These are phyloP conservation scores for Villa cingulata DNA, from an alignment of 2,888 invertebrate species.

Conservation along the genomic window DNA sequence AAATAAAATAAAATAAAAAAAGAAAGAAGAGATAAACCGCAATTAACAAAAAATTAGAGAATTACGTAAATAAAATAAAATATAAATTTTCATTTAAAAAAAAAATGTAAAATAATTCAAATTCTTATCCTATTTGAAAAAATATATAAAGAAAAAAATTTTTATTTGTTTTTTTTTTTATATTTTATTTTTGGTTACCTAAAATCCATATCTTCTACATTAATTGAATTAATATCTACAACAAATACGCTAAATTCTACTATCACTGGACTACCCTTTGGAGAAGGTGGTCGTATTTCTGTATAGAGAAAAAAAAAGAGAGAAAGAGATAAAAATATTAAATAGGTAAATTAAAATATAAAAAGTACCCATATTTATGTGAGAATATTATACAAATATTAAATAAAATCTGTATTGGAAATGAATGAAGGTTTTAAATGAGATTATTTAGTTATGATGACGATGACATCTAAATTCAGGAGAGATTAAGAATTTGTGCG, in stretches of 20 bases:
- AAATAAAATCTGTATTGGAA: too few species aligned
- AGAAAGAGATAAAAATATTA: constrained; percentile 11
- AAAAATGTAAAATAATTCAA: too few species aligned
- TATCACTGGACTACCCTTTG: constrained; percentile 55
- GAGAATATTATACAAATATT: too few species aligned
- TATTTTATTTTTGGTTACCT: constrained; percentile 45
- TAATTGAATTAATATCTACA: constrained; percentile 75
- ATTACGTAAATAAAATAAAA: background rate
- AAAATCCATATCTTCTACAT: constrained; percentile 81
- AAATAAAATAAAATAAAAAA: background rate
- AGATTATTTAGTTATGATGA: too few species aligned
- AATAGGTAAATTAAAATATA: background rate
- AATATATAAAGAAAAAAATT: background rate
- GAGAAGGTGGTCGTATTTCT: constrained; percentile 68
- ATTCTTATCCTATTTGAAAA: background rate
- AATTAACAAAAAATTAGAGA: too few species aligned
- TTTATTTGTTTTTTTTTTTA: background rate
- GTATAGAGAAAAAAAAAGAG: too few species aligned
- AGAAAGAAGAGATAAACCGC: too few species aligned
- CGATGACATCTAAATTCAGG: too few species aligned
- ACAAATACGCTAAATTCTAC: constrained; percentile 73
- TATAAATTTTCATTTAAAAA: too few species aligned
- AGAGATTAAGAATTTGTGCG: too few species aligned
- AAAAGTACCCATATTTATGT: too few species aligned
- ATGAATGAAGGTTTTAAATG: too few species aligned